Percentiles rank a stretch among this genome's conserved stretches.
These are phyloP conservation scores for Lithophane socia DNA, from an alignment of 2,888 invertebrate genomes.

Conservation along the genomic window DNA sequence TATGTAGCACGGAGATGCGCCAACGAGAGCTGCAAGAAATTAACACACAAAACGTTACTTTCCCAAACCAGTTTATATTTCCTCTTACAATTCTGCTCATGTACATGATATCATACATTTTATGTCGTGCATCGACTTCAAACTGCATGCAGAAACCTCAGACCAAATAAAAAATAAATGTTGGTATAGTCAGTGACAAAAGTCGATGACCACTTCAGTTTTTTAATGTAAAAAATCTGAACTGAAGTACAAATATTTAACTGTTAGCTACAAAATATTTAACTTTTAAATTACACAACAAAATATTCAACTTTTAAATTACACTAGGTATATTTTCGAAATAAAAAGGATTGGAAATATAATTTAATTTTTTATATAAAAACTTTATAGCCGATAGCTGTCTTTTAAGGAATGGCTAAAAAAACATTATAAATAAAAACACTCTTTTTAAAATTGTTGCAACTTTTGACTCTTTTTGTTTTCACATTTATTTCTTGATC, in stretches of 20 bases:
- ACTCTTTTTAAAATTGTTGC: too few species aligned
- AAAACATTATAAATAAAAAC: too few species aligned
- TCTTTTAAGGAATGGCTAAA: too few species aligned
- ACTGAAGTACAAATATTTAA: background rate
- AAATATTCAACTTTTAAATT: too few species aligned
- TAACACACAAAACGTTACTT: slow-evolving; percentile 27
- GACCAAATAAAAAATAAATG: too few species aligned
- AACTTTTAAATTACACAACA: too few species aligned
- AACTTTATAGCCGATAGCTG: too few species aligned
- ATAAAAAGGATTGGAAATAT: too few species aligned
- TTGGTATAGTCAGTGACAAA: background rate
- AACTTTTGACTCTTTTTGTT: too few species aligned
- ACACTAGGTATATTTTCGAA: too few species aligned
- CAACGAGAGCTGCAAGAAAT: slow-evolving; percentile 36
- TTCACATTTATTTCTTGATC: too few species aligned
- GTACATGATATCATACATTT: slow-evolving; percentile 56
- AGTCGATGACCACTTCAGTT: background rate
- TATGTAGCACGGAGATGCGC: slow-evolving; percentile 32
- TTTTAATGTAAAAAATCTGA: background rate
- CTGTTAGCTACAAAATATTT: background rate
- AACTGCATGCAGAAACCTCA: slow-evolving; percentile 5
- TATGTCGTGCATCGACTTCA: slow-evolving; percentile 26
- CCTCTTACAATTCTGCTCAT: slow-evolving; percentile 23
- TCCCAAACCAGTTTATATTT: slow-evolving; percentile 47
- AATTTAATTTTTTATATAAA: too few species aligned